Percentiles rank a stretch among this genome's conserved stretches.
Conservation (phyloP, 2,888 invertebrate species). For the Mythimna impura region DNA sequence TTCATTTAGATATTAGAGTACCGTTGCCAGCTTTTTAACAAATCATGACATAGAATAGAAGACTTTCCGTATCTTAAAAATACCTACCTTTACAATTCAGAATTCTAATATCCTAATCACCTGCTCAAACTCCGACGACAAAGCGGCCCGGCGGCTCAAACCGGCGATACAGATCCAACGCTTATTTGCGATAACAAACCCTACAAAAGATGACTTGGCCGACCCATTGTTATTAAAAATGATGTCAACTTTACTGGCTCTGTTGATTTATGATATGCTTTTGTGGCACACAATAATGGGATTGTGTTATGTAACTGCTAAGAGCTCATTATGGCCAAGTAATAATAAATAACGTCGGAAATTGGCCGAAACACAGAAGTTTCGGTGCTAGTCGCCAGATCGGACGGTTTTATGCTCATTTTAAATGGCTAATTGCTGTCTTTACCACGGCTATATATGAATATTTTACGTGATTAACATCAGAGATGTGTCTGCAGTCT, state of each 20-base stretch:
- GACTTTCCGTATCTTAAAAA: slow-evolving; percentile 26
- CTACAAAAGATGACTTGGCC: slow-evolving; percentile 70
- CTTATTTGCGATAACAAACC: slow-evolving; percentile 61
- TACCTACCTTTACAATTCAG: slow-evolving; percentile 28
- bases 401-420: slow-evolving; percentile 56
- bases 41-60: slow-evolving; percentile 21
- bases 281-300: slow-evolving; percentile 78
- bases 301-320: slow-evolving; percentile 78
- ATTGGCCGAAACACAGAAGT: slow-evolving; percentile 65
- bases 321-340: slow-evolving; percentile 78
- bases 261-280: slow-evolving; percentile 80
- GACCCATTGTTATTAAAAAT: slow-evolving; percentile 84
- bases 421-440: slow-evolving; percentile 61
- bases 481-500: slow-evolving; percentile 31
- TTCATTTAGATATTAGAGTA: not conserved
- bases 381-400: slow-evolving; percentile 44
- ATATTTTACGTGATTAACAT: slow-evolving; percentile 48
- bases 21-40: slow-evolving; percentile 1
- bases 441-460: slow-evolving; percentile 35
- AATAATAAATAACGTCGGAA: slow-evolving; percentile 74
- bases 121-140: slow-evolving; percentile 32
- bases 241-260: slow-evolving; percentile 79
- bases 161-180: slow-evolving; percentile 46
- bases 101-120: slow-evolving; percentile 54
- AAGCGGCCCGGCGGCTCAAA: slow-evolving; percentile 42